A percentile compares a stretch with the other conserved stretches of the same genome.
phyloP scores from a whole-genome alignment of 1,140 invertebrate species.

The Choristoneura fumiferana region DNA sequence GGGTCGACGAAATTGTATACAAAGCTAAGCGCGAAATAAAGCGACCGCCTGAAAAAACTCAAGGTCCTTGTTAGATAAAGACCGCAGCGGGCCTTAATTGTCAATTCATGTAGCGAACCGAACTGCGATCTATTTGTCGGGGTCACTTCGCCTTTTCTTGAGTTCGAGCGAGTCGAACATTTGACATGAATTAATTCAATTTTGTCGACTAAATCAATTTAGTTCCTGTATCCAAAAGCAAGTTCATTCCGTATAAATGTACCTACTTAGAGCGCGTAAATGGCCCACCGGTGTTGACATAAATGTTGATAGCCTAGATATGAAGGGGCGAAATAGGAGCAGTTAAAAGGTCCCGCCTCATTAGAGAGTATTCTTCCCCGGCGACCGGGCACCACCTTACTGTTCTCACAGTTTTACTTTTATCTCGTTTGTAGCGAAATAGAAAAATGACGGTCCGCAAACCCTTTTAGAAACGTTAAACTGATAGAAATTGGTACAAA shows the following conservation, averaged over 20 bases:
- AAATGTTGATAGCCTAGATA: constrained; percentile 5
- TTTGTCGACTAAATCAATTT: background rate
- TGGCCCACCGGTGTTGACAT: background rate
- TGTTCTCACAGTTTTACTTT: constrained; percentile 17
- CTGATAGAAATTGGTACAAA: no score
- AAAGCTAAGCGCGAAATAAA: constrained; percentile 59
- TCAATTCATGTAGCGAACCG: constrained; percentile 18
- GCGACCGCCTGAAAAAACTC: constrained; percentile 46
- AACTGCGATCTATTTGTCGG: constrained; percentile 16
- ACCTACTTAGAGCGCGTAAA: background rate
- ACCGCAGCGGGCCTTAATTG: constrained; percentile 34
- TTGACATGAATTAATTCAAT: background rate
- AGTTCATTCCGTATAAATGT: constrained; percentile 5
- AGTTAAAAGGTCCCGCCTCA: constrained; percentile 13
- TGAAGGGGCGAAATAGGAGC: constrained; percentile 1
- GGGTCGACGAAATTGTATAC: constrained; percentile 55
- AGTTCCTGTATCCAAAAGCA: background rate
- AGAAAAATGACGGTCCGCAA: background rate
- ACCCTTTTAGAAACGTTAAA: constrained; percentile 8
- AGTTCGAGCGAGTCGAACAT: background rate
- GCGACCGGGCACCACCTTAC: constrained; percentile 14
- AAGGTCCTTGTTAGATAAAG: constrained; percentile 49
- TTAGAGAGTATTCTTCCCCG: constrained; percentile 10
- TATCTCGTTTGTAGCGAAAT: background rate
- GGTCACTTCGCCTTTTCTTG: constrained; percentile 9